Evolutionary conservation across 2,113 vertebrate species (phyloP).

Genomic region (Aythya baeri): DNA sequence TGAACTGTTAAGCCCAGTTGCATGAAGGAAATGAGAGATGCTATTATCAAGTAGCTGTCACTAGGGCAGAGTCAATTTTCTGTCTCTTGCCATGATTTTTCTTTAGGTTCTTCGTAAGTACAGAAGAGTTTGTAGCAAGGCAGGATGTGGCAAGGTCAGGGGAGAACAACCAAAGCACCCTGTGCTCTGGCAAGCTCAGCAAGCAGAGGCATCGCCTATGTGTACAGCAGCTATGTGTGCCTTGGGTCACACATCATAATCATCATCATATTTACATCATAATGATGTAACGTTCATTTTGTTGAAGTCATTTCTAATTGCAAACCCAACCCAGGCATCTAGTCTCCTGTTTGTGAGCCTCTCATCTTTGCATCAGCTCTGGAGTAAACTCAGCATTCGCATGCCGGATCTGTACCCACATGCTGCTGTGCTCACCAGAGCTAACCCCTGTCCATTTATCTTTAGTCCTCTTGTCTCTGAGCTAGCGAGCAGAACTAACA

Average conservation of each 20-base stretch:
- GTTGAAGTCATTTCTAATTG: neutral
- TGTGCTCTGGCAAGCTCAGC: neutral
- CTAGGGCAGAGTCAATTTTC: neutral
- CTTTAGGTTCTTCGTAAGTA: neutral
- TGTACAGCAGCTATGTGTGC: accelerated
- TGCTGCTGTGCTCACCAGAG: accelerated
- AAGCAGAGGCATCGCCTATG: neutral
- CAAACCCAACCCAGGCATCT: accelerated
- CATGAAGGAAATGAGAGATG: neutral
- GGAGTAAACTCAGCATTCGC: neutral
- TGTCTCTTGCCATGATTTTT: neutral
- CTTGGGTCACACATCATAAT: neutral
- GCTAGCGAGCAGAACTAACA: neutral
- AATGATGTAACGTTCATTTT: neutral
- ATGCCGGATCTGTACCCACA: accelerated
- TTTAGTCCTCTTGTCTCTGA: neutral
- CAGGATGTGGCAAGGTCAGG: accelerated
- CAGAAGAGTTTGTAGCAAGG: neutral
- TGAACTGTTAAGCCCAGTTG: neutral
- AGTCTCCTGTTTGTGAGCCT: neutral
- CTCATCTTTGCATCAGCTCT: neutral
- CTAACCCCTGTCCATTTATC: neutral
- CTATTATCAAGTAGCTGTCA: neutral
- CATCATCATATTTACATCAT: too few species aligned
- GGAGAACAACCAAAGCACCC: neutral